Evolutionary conservation across 37 sponge, comb jelly and placozoan genomes (phyloP), one percentile per base, ranked within the genome.

Genomic region (Axinella damicornis): DNA sequence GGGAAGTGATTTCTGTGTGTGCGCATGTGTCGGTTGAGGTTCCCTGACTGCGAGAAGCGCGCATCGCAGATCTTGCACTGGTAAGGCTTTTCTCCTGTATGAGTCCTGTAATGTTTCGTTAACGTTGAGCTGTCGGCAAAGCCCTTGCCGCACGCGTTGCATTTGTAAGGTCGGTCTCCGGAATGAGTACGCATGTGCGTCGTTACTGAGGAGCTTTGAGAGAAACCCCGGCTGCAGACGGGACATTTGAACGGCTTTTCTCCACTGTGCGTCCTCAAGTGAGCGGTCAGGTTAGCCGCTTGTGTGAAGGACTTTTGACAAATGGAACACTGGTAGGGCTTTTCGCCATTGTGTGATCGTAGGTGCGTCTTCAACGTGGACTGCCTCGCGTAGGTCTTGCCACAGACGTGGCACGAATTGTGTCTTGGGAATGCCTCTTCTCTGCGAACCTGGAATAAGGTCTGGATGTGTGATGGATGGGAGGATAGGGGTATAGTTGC

Each of bases 231-330:
- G 2, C 90, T 79, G 63, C 98, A 97, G 35, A 97, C 69, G 35
- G 91, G 93, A 57, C 98, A 97, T 33, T 77, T 92, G 86, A 97
- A 97, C 31, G 98, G 98, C 57, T 94, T 91, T 83, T 97, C 98
- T 82, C 98, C 98, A 58, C 93, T 94, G 88, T 97, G 98, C 9
- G 98, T 97, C 76, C 98, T 68, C 60, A 97, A 60, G 60, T 97
- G 98, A 20, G 98, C 98, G 32, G 92, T 97, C 18, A 97, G 85
- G 79, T 97, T 97, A 64, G 98, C 95, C 30, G 98, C 98, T 40
- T 97, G 98, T 1, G 95, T 92, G 77, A 97, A 97, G 66, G 95
- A 71, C 71, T 97, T 97, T 75, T 71, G 82, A 69, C 98, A 97
- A 27, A 94, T 78, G 59, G 74, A 64, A 79, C 98, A 97, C 53